Percentiles rank a stretch among this genome's conserved stretches.
phyloP scores from a whole-genome alignment of 1,140 invertebrate species.

The Polypedilum pembai region DNA sequence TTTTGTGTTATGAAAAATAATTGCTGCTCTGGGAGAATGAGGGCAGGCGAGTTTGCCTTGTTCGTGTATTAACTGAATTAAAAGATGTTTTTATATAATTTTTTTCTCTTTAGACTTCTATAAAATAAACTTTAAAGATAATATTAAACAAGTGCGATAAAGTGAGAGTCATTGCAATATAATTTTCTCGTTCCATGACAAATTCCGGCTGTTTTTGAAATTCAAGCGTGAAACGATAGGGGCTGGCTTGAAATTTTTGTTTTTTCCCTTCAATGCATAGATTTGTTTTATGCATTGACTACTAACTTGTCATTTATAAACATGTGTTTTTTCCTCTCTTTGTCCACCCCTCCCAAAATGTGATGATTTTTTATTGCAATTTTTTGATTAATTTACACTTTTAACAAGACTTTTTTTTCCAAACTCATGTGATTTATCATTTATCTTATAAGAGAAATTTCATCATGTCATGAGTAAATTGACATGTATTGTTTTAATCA shows the following conservation, averaged over 20 bases:
- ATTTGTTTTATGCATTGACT: background rate
- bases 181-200: constrained; percentile 18
- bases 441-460: too few species aligned
- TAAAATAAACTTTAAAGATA: background rate
- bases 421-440: too few species aligned
- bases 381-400: too few species aligned
- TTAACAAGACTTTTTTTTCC: too few species aligned
- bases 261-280: background rate
- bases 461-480: background rate
- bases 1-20: constrained; percentile 10
- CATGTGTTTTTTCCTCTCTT: background rate
- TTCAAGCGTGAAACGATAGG: background rate
- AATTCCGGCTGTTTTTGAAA: background rate
- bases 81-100: constrained; percentile 20
- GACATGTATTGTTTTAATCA: constrained; percentile 1
- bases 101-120: background rate
- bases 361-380: too few species aligned
- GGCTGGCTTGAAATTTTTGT: background rate
- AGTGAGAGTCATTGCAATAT: constrained; percentile 18
- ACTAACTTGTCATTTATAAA: background rate
- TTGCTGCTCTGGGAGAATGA: background rate
- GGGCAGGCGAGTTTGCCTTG: background rate
- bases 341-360: too few species aligned
- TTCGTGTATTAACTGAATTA: background rate
- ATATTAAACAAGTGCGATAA: background rate